These are phyloP conservation scores for Augiades crinisus DNA, from an alignment of 2,888 invertebrate genomes.

Conservation along the genomic window DNA sequence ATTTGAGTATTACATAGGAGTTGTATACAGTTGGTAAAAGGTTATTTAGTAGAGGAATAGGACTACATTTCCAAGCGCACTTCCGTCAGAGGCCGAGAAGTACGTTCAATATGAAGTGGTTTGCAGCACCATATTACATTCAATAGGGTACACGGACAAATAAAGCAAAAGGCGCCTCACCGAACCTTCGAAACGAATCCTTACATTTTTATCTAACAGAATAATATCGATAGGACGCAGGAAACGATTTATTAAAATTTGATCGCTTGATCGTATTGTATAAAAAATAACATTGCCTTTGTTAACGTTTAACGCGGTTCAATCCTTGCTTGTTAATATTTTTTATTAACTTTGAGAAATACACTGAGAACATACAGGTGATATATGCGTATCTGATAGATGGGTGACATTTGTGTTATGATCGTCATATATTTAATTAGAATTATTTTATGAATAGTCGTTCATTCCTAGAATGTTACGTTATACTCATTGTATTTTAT, in stretches of 20 bases:
- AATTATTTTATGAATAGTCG: neutral
- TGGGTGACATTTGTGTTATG: constrained; percentile 4
- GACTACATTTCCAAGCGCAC: no score
- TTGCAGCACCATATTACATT: neutral
- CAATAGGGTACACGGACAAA: neutral
- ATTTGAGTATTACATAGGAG: no score
- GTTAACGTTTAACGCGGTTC: constrained; percentile 38
- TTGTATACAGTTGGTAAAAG: no score
- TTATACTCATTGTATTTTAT: no score
- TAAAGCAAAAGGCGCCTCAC: constrained; percentile 4
- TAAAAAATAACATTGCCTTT: constrained; percentile 54
- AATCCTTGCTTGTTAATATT: constrained; percentile 17
- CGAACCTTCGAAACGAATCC: constrained; percentile 3
- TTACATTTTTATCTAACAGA: constrained; percentile 22
- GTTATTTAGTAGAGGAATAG: no score
- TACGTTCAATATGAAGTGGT: no score
- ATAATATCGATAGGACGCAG: constrained; percentile 58
- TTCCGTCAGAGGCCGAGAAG: no score
- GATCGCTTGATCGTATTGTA: constrained; percentile 58
- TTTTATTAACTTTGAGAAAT: constrained; percentile 16
- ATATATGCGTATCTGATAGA: constrained; percentile 9
- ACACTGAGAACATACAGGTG: constrained; percentile 12
- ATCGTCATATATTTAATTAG: neutral
- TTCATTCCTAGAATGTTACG: neutral
- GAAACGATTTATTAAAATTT: constrained; percentile 71